Evolutionary conservation across 2,113 vertebrate species (phyloP).

Genomic region (Notechis scutatus): DNA sequence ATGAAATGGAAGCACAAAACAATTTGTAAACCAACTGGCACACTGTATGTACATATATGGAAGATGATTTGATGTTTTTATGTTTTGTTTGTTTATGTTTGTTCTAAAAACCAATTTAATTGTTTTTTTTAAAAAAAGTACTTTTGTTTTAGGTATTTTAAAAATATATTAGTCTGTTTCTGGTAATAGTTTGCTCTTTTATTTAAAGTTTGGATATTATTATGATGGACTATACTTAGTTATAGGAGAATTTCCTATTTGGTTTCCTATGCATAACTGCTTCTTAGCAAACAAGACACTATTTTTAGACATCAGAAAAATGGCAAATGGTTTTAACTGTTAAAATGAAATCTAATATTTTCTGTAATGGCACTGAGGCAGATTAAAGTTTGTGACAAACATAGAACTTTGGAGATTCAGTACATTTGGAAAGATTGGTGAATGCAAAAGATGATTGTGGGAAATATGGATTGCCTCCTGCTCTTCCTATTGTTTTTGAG

Average conservation of each 20-base stretch:
- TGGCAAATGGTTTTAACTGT: slow-evolving; percentile 17
- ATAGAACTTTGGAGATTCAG: background rate
- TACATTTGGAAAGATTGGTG: background rate
- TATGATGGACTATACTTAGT: slow-evolving; percentile 26
- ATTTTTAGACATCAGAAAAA: slow-evolving; percentile 51
- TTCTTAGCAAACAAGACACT: slow-evolving; percentile 49
- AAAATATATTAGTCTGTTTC: background rate
- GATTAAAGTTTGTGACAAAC: background rate
- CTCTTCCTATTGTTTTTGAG: background rate
- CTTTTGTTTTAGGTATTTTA: slow-evolving; percentile 11
- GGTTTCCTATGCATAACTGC: slow-evolving; percentile 29
- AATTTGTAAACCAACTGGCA: no score
- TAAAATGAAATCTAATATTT: background rate
- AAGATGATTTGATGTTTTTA: no score
- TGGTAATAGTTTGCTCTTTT: background rate
- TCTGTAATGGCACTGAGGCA: background rate
- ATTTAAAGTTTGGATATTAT: background rate
- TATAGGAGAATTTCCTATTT: slow-evolving; percentile 42
- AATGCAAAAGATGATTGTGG: background rate
- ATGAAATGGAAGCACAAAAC: no score
- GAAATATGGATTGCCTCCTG: background rate
- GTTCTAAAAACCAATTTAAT: no score
- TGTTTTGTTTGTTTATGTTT: no score
- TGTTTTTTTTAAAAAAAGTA: no score
- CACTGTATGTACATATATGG: no score